Evolutionary conservation across 23 tunicate genomes (phyloP), one percentile per base, ranked within the genome.

Genomic region (Styela plicata): DNA sequence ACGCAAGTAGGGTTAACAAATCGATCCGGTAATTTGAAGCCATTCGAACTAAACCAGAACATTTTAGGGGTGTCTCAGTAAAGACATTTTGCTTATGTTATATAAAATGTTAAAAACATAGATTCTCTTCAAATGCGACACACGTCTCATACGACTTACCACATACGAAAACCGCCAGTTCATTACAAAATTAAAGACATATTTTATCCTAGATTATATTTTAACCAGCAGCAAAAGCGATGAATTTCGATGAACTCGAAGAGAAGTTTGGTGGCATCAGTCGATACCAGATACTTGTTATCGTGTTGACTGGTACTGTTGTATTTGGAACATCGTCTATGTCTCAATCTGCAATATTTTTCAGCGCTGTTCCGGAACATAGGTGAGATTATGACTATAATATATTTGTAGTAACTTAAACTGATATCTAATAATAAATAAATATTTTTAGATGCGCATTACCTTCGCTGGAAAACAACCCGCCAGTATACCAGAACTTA

Each of bases 351-450:
- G 84, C 92, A 32, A 62, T 88, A 2, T 88, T 79, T 83, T 34
- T 88, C 1, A 83, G 84, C 70, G 92, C 82, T 34, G 80, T 79
- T 44, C 92, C 92, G n/a, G 67, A 83, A 2, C 80, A 83, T 73
- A 83, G 92, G 92, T 88, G 82, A 79, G 30, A 18, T 67, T 0
- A 22, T 22, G 30, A 67, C 10, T 3, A 10, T 5, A 66, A 66
- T 24, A 10, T 5, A 3, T 24, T 25, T 24, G 70, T 3, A 24
- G 70, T 7, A 66, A 27, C 10, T 25, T 66, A 17, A 18, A 27
- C 7, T 5, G 3, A 17, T 25, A 66, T 44, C 57, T 44, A 66
- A 24, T 27, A 66, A 25, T 66, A 18, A 7, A 5, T 66, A 17
- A 66, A 24, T 17, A 66, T 66, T 66, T 24, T 25, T 17, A 66